Evolutionary conservation across 2,113 vertebrate genomes (phyloP).

Genomic region (Pagrus major): DNA sequence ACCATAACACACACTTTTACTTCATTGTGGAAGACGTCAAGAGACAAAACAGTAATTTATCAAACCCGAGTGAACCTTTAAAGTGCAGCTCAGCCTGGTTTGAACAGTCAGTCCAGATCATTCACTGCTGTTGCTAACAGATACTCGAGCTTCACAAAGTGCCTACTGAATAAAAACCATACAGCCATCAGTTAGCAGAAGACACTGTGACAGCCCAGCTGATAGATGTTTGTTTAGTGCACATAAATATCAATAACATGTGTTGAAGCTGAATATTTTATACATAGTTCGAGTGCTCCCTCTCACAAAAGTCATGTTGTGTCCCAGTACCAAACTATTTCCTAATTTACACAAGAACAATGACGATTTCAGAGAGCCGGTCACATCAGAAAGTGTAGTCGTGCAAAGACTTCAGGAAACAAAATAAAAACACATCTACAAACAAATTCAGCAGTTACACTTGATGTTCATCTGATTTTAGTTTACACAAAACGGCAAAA

Average conservation of each 20-base stretch:
- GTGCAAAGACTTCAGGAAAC: no score
- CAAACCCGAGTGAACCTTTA: background rate
- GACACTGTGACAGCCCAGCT: background rate
- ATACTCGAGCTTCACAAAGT: conserved; percentile 12
- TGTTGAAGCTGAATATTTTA: no score
- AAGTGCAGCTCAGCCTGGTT: background rate
- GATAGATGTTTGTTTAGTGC: background rate
- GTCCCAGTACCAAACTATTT: no score
- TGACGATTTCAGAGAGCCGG: no score
- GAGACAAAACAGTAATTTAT: conserved; percentile 13
- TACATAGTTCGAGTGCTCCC: no score
- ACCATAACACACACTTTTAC: conserved; percentile 7
- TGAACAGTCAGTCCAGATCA: background rate
- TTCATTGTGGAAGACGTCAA: conserved; percentile 5
- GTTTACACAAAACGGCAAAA: no score
- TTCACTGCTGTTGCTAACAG: conserved; percentile 15
- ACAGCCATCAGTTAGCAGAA: background rate
- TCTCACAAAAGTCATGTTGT: no score
- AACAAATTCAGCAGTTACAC: no score
- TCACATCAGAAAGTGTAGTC: no score
- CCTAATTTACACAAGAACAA: no score
- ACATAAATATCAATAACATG: background rate
- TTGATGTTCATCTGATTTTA: no score
- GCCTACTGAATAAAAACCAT: background rate
- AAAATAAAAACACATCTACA: no score